Base-by-base conservation (phyloP, 2,797 vertebrate species). In the Menidia menidia region DNA sequence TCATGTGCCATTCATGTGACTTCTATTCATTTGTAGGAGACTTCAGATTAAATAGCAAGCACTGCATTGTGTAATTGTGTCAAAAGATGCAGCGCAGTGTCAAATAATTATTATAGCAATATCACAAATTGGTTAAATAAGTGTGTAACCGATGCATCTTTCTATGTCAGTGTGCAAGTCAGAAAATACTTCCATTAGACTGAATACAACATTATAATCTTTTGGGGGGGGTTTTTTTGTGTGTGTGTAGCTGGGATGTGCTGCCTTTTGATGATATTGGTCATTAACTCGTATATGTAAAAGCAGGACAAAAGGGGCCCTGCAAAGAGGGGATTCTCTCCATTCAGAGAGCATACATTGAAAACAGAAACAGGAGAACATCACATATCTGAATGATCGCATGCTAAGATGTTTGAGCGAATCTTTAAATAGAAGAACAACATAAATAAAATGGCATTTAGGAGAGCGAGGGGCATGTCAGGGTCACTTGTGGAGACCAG, bases 1-100 rank as follows among this genome's bases (percentile, higher is more conserved):
- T 92, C 88, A 88, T 92, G 86, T 89, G 88, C 92, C 89, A 89
- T 90, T 94, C 87, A 90, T 83, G 83, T 85, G 77, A 92, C 87
- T 92, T 86, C 85, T 82, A 91, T 92, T 92, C 79, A 88, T 89
- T 88, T 81, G 75, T 78, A 45, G 41, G 81, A 80, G 67, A 86
- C 86, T 89, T 88, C 52, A 78, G 86, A 87, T 87, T 85, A 91
- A 88, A 83, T 80, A 83, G 81, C 76, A 62, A 66, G 65, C 71
- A 78, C 67, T 83, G 74, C 85, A 87, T 87, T 68, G 79, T 50
- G 61, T 77, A 45, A 81, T 82, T 87, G 54, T 57, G 53, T 57
- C 25, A 50, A 13, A 63, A 57, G 25, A 47, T 42, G 85, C 50
- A 64, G 75, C 31, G 35, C 42, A 80, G 81, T 84, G 78, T 77